Evolutionary conservation across 1,140 invertebrate genomes (phyloP).

Genomic region (Drosophila setifemur): DNA sequence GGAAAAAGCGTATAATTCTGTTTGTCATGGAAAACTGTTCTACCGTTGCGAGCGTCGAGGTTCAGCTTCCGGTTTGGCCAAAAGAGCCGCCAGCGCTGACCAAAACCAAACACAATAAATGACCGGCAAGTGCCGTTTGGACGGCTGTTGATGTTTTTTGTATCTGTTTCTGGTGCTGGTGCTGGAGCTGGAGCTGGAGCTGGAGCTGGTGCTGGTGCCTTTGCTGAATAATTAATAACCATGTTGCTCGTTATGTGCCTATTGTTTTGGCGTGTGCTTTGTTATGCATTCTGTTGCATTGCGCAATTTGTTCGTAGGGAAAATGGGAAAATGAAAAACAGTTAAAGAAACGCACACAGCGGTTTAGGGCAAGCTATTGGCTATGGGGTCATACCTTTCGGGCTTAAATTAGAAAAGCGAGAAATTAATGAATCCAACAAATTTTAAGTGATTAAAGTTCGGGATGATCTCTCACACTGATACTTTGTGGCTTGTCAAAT

Average conservation of each 20-base stretch:
- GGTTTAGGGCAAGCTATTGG: slow-evolving; percentile 20
- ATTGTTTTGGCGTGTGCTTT: slow-evolving; percentile 63
- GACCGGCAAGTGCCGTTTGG: slow-evolving; percentile 57
- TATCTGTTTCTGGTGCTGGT: neutral
- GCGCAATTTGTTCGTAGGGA: slow-evolving; percentile 48
- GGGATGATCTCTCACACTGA: slow-evolving; percentile 23
- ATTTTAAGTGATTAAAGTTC: slow-evolving; percentile 13
- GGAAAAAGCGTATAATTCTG: neutral
- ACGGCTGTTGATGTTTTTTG: slow-evolving; percentile 9
- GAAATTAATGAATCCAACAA: slow-evolving; percentile 25
- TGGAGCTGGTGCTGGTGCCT: slow-evolving; percentile 22
- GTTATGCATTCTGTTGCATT: slow-evolving; percentile 77
- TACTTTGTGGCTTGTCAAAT: slow-evolving; percentile 9
- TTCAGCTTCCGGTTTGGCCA: slow-evolving; percentile 60
- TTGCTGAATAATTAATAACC: slow-evolving; percentile 73
- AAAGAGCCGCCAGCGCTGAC: slow-evolving; percentile 15
- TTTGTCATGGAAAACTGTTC: slow-evolving; percentile 46
- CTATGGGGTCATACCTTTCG: slow-evolving; percentile 3
- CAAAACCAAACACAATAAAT: slow-evolving; percentile 28
- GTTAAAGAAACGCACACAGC: slow-evolving; percentile 45
- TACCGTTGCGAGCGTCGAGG: slow-evolving; percentile 31
- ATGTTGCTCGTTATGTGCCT: slow-evolving; percentile 61
- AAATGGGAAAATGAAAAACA: slow-evolving; percentile 31
- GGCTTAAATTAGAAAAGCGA: slow-evolving; percentile 8
- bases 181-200: too few species aligned